Evolutionary conservation across 2,797 vertebrate species (phyloP).

Genomic region (Aselliscus stoliczkanus): DNA sequence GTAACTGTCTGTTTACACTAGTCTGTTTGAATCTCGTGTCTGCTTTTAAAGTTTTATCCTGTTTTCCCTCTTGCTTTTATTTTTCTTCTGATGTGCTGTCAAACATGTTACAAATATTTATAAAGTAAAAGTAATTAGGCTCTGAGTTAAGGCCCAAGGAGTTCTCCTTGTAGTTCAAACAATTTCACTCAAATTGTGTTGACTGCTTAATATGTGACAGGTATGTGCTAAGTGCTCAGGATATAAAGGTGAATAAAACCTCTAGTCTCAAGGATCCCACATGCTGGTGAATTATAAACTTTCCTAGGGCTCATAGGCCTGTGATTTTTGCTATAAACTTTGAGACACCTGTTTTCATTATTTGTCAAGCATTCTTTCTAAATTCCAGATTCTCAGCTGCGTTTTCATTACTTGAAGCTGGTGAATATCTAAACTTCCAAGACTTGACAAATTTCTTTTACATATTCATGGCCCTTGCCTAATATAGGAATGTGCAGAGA

Average conservation of each 20-base stretch:
- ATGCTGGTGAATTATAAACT: background rate
- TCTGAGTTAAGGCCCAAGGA: background rate
- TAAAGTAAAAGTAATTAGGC: constrained; percentile 54
- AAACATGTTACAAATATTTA: constrained; percentile 56
- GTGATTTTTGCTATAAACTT: constrained; percentile 41
- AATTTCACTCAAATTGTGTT: constrained; percentile 3
- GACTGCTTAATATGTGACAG: constrained; percentile 1
- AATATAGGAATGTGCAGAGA: background rate
- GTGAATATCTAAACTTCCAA: background rate
- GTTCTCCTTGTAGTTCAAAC: constrained; percentile 12
- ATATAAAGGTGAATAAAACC: background rate
- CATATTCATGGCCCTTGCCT: background rate
- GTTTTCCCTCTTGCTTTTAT: constrained; percentile 54
- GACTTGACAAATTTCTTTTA: background rate
- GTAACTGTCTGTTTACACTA: background rate
- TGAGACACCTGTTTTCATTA: constrained; percentile 23
- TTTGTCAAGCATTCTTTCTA: constrained; percentile 13
- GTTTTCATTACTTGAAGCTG: background rate
- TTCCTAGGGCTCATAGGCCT: background rate
- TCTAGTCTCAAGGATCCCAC: background rate
- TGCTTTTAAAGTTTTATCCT: constrained; percentile 54
- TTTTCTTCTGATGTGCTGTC: constrained; percentile 56
- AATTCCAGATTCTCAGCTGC: background rate
- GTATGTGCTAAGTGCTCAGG: background rate
- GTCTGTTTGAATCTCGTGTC: background rate